Evolutionary conservation across 2,113 vertebrate genomes (phyloP).

Genomic region (Serilophus lunatus): DNA sequence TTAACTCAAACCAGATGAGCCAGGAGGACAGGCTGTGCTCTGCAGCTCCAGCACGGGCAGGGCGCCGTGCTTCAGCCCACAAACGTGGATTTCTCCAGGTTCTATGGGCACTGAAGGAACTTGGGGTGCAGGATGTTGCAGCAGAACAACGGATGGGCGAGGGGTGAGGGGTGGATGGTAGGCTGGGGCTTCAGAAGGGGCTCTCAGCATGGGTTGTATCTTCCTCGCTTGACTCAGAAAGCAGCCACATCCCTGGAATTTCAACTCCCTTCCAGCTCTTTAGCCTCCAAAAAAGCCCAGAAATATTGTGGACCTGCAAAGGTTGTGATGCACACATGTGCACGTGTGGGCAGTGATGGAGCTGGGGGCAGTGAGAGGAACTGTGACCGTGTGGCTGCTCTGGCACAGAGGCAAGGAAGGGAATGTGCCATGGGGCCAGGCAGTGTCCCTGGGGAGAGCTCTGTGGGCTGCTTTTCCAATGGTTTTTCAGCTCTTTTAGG

Average conservation of each 20-base stretch:
- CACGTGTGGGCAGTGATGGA: accelerated
- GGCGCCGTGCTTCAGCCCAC: accelerated
- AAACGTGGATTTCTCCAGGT: background rate
- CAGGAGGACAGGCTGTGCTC: background rate
- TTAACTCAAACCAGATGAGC: background rate
- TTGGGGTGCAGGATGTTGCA: accelerated
- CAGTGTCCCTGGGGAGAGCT: background rate
- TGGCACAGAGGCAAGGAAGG: accelerated
- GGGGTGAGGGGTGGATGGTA: accelerated
- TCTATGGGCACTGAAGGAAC: background rate
- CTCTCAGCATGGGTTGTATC: background rate
- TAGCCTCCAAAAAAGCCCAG: background rate
- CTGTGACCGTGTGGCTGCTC: background rate
- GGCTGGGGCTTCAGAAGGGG: background rate
- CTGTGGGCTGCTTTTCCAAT: background rate
- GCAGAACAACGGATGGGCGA: background rate
- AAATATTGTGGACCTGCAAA: background rate
- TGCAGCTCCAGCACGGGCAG: background rate
- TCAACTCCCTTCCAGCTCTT: background rate
- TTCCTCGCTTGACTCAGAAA: background rate
- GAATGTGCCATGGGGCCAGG: background rate
- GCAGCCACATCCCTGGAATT: background rate
- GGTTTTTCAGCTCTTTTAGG: background rate
- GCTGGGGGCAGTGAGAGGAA: accelerated
- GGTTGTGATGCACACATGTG: accelerated